phyloP scores from a whole-genome alignment of 2,888 invertebrate genomes.

The Syrphus vitripennis region DNA sequence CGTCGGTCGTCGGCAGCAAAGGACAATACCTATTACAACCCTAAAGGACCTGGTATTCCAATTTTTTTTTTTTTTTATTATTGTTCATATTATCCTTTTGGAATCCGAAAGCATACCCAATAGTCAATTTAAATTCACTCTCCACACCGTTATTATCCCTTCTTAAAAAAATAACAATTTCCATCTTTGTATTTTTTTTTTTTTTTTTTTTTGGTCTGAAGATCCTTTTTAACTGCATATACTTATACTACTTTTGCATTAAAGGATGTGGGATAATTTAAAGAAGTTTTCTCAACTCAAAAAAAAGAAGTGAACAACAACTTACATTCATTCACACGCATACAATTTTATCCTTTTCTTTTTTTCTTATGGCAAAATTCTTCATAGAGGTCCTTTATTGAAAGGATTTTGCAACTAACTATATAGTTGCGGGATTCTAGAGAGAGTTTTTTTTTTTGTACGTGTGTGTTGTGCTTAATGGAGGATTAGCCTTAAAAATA shows the following conservation, averaged over 20 bases:
- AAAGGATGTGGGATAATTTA: slow-evolving; percentile 49
- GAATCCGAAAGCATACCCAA: slow-evolving; percentile 9
- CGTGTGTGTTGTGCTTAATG: slow-evolving; percentile 66
- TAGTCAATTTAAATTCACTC: slow-evolving; percentile 70
- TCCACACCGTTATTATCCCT: slow-evolving; percentile 65
- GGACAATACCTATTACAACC: slow-evolving; percentile 12
- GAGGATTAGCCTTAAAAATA: slow-evolving; percentile 66
- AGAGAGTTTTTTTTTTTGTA: slow-evolving; percentile 2
- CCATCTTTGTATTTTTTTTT: slow-evolving; percentile 4
- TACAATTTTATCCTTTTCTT: background rate
- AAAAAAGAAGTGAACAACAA: slow-evolving; percentile 35
- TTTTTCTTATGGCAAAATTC: slow-evolving; percentile 3
- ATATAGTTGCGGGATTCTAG: background rate
- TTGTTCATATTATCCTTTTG: background rate
- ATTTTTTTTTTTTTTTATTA: slow-evolving; percentile 10
- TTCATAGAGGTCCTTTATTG: background rate
- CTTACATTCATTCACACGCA: slow-evolving; percentile 1
- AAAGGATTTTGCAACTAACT: slow-evolving; percentile 34
- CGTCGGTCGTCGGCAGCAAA: slow-evolving; percentile 9
- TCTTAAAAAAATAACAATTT: slow-evolving; percentile 64
- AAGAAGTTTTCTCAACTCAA: slow-evolving; percentile 45
- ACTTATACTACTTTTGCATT: slow-evolving; percentile 41
- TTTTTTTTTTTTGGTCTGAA: background rate
- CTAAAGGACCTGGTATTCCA: background rate
- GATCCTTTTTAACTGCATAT: slow-evolving; percentile 68